phyloP scores from a whole-genome alignment of 2,888 invertebrate genomes.

The Nymphalis urticae region DNA sequence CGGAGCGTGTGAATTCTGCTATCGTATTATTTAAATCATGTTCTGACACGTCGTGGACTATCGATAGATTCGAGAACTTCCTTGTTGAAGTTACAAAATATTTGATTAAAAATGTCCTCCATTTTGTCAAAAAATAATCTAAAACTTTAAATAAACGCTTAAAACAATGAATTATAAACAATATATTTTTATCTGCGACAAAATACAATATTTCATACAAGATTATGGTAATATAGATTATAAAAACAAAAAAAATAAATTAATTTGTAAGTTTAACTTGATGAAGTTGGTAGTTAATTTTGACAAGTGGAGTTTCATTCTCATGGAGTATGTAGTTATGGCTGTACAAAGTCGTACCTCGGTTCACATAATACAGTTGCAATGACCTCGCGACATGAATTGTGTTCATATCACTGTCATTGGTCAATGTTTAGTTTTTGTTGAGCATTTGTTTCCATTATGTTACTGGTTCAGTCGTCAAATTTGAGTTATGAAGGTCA shows the following conservation, averaged over 20 bases:
- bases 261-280: constrained; percentile 14
- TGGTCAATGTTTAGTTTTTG: constrained; percentile 36
- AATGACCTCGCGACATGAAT: constrained; percentile 36
- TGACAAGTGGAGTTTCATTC: constrained; percentile 19
- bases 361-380: constrained; percentile 29
- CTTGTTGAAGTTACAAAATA: background rate
- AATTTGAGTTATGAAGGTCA: constrained; percentile 30
- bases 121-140: background rate
- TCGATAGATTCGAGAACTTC: constrained; percentile 7
- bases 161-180: no score
- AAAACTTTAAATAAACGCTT: background rate
- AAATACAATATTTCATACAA: background rate
- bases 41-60: constrained; percentile 30
- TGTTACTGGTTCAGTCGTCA: constrained; percentile 26
- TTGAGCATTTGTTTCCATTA: constrained; percentile 28
- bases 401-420: constrained; percentile 19
- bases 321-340: constrained; percentile 14
- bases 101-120: background rate
- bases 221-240: constrained; percentile 7
- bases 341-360: constrained; percentile 17
- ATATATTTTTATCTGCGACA: background rate
- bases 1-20: constrained; percentile 65
- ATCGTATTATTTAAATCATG: constrained; percentile 38
- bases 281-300: constrained; percentile 7
- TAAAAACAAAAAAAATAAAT: background rate